These are phyloP conservation scores for Phytoseiulus persimilis DNA, from an alignment of 2,888 invertebrate species.

Conservation along the genomic window DNA sequence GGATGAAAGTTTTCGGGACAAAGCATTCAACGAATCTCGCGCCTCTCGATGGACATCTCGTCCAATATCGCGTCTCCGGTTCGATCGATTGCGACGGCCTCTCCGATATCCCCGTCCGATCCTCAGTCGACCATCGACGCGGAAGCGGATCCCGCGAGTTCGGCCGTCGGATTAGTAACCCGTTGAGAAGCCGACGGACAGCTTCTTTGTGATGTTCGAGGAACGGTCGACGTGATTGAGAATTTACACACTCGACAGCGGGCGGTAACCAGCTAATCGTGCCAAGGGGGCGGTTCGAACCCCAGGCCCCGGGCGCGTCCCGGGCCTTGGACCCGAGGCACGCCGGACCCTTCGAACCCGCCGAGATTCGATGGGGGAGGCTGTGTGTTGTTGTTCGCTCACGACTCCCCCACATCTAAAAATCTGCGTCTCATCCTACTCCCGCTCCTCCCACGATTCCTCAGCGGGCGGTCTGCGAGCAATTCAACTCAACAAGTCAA, in stretches of 20 bases:
- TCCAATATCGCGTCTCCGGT: not conserved
- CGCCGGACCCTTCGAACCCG: no score
- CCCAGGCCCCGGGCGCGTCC: no score
- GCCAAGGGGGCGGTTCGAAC: no score
- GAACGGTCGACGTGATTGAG: no score
- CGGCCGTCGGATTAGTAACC: no score
- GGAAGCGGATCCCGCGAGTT: not conserved
- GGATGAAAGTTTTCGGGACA: not conserved
- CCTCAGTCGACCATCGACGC: not conserved
- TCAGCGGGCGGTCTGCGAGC: not conserved
- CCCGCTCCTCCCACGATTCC: not conserved
- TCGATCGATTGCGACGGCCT: not conserved
- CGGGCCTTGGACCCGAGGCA: no score
- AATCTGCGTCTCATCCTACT: not conserved
- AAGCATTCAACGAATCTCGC: not conserved
- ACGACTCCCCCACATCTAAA: not conserved
- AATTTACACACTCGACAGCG: no score
- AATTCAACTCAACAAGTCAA: slow-evolving; percentile 34
- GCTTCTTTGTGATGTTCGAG: no score
- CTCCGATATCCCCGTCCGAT: not conserved
- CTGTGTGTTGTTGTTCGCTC: not conserved
- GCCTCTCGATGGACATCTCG: not conserved
- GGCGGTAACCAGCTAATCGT: no score
- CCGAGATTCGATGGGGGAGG: no score
- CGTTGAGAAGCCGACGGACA: no score